phyloP scores from a whole-genome alignment of 2,888 invertebrate genomes.

The Elmis aenea region DNA sequence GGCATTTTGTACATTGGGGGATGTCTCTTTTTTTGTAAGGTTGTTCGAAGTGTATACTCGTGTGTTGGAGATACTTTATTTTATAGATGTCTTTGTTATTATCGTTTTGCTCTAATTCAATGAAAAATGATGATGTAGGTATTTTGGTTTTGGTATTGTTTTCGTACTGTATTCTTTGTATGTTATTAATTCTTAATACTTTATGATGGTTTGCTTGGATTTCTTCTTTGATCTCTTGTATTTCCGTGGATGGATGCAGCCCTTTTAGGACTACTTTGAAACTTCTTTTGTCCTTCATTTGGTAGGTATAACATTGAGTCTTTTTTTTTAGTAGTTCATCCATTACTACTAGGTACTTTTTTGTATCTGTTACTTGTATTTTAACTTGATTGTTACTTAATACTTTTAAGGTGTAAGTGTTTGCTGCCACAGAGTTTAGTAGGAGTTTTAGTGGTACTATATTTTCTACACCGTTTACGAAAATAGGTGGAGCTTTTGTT shows the following conservation, averaged over 20 bases:
- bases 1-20: conserved; percentile 1
- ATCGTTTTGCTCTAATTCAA: conserved; percentile 7
- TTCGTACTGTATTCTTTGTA: conserved; percentile 3
- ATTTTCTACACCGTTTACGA: too few relatives aligned
- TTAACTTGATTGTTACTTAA: conserved; percentile 3
- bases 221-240: conserved; percentile 3
- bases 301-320: conserved; percentile 3
- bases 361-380: too few relatives aligned
- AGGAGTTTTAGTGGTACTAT: conserved; percentile 2
- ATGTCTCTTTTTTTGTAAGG: conserved; percentile 1
- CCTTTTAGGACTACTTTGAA: conserved; percentile 5
- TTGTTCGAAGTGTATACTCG: conserved; percentile 3
- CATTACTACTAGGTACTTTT: conserved; percentile 1
- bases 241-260: conserved; percentile 4
- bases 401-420: conserved; percentile 3
- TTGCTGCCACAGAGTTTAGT: conserved; percentile 2
- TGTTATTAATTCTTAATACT: conserved; percentile 3
- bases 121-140: conserved; percentile 6
- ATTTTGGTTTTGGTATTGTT: conserved; percentile 9
- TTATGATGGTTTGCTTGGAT: conserved; percentile 5
- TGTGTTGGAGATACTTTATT: background rate
- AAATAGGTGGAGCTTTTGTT: conserved; percentile 5
- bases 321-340: conserved; percentile 4
- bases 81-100: conserved; percentile 8
- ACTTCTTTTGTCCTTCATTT: conserved; percentile 5